Evolutionary conservation across 2,888 invertebrate species (phyloP).

Genomic region (Cryptosula pallasiana): DNA sequence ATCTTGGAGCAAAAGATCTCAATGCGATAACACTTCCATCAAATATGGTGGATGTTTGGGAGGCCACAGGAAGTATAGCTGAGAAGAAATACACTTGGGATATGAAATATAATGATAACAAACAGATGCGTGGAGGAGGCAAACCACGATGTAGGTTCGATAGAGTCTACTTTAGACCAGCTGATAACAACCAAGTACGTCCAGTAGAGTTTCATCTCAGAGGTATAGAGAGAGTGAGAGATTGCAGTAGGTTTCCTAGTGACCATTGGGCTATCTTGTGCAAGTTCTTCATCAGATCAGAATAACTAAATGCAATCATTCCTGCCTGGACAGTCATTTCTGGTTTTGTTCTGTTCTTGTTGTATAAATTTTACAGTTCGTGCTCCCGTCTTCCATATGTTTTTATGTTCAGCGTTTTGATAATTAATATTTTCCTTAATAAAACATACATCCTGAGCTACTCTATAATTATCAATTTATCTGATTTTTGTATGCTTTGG

Average conservation of each 20-base stretch:
- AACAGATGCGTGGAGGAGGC: conserved; percentile 45
- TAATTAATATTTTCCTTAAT: no score
- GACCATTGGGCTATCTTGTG: conserved; percentile 60
- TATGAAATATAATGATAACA: conserved; percentile 58
- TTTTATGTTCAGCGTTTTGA: no score
- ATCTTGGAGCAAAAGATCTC: conserved; percentile 61
- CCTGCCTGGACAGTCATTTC: not conserved
- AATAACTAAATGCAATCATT: not conserved
- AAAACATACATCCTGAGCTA: no score
- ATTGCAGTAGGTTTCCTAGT: conserved; percentile 57
- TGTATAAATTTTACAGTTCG: no score
- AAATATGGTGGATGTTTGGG: conserved; percentile 58
- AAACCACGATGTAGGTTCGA: conserved; percentile 58
- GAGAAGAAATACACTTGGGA: conserved; percentile 61
- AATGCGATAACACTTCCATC: conserved; percentile 47
- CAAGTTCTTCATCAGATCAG: conserved; percentile 34
- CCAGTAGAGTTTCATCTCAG: conserved; percentile 58
- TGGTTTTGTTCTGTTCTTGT: not conserved
- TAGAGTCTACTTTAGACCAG: conserved; percentile 54
- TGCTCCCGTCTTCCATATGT: no score
- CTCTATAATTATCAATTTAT: no score
- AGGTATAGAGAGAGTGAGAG: conserved; percentile 56
- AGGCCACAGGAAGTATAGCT: conserved; percentile 56
- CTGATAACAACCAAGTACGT: conserved; percentile 33
- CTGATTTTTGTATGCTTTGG: no score